These are phyloP conservation scores for Tiliacea citrago DNA, from an alignment of 2,888 invertebrate species.

Conservation along the genomic window DNA sequence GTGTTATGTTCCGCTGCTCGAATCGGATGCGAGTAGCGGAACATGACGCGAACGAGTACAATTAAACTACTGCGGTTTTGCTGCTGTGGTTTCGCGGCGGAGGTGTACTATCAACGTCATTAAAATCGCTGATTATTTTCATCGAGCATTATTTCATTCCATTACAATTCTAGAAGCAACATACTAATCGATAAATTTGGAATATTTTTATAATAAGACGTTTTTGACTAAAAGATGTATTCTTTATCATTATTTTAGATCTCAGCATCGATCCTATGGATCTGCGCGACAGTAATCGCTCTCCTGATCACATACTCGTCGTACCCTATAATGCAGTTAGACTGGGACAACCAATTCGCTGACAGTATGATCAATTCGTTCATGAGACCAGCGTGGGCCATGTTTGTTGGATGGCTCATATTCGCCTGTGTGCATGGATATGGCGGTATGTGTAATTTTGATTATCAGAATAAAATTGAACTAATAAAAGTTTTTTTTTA, in stretches of 20 bases:
- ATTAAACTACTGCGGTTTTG: no score
- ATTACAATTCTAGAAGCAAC: no score
- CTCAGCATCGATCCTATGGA: slow-evolving; percentile 66
- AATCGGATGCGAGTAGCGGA: no score
- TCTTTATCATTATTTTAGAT: slow-evolving; percentile 55
- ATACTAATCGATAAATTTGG: no score
- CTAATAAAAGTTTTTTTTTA: not conserved
- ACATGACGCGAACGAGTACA: no score
- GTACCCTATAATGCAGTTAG: slow-evolving; percentile 73
- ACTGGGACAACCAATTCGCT: slow-evolving; percentile 77
- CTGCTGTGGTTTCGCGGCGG: no score
- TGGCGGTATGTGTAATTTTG: slow-evolving; percentile 64
- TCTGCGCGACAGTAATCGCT: slow-evolving; percentile 57
- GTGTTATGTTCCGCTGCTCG: no score
- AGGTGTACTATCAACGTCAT: no score
- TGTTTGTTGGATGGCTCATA: slow-evolving; percentile 85
- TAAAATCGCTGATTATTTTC: no score
- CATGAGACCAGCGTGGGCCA: slow-evolving; percentile 83
- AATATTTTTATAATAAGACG: no score
- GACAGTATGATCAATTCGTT: slow-evolving; percentile 81
- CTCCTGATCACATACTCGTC: slow-evolving; percentile 65
- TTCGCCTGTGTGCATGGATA: slow-evolving; percentile 86
- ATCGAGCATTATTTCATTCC: no score
- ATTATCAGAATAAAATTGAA: not conserved
- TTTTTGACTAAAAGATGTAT: no score